phyloP scores from a whole-genome alignment of 2,797 vertebrate species.

The Urophycis tenuis region DNA sequence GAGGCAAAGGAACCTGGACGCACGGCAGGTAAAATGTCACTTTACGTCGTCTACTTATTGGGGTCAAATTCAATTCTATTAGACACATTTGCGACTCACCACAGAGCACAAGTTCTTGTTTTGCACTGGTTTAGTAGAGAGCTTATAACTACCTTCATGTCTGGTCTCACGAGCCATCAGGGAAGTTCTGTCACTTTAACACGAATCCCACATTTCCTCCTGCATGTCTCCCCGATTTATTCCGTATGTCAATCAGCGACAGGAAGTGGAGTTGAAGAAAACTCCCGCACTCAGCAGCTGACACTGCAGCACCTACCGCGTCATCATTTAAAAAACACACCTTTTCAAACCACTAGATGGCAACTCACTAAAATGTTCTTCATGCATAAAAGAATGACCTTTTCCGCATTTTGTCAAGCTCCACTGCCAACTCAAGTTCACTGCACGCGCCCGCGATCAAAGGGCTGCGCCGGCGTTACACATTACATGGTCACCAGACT shows the following conservation, averaged over 20 bases:
- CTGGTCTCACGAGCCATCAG: background rate
- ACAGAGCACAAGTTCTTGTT: background rate
- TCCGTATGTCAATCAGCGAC: background rate
- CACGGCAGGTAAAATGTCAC: background rate
- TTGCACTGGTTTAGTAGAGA: background rate
- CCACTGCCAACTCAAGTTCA: background rate
- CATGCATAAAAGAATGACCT: background rate
- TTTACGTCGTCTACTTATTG: background rate
- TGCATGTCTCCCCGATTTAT: background rate
- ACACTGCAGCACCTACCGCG: background rate
- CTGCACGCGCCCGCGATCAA: background rate
- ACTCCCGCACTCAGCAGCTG: background rate
- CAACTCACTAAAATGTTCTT: background rate
- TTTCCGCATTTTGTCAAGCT: background rate
- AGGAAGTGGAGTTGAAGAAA: background rate
- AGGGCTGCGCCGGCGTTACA: background rate
- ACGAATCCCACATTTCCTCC: background rate
- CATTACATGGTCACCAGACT: slow-evolving; percentile 39
- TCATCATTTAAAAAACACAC: background rate
- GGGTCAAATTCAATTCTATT: background rate
- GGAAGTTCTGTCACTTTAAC: background rate
- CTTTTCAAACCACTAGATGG: background rate
- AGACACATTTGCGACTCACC: background rate
- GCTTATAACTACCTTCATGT: background rate
- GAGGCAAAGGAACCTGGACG: background rate